A percentile compares a stretch with the other conserved stretches of the same genome.
phyloP scores from a whole-genome alignment of 2,888 invertebrate species.

The Sphaerophoria taeniata region DNA sequence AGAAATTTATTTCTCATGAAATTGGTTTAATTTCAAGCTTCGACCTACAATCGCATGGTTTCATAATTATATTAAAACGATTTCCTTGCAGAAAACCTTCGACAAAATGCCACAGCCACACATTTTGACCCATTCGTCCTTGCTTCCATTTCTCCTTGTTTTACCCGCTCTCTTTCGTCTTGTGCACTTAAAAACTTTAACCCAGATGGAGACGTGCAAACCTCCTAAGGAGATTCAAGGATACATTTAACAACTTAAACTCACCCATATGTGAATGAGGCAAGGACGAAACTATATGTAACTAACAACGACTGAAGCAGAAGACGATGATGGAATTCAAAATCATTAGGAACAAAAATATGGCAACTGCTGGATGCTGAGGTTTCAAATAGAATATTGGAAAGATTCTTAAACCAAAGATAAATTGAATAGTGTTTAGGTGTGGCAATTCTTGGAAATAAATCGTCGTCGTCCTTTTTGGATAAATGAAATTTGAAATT shows the following conservation, averaged over 20 bases:
- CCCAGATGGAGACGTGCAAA: conserved; percentile 16
- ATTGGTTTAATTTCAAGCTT: not conserved
- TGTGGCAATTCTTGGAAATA: conserved; percentile 59
- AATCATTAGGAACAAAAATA: not conserved
- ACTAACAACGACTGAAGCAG: not conserved
- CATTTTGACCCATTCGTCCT: conserved; percentile 35
- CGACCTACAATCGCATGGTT: conserved; percentile 3
- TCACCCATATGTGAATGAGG: conserved; percentile 43
- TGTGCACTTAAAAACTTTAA: conserved; percentile 19
- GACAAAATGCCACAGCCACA: conserved; percentile 41
- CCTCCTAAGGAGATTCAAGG: conserved; percentile 14
- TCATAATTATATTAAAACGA: conserved; percentile 52
- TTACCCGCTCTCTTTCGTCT: too few relatives aligned
- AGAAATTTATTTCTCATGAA: too few relatives aligned
- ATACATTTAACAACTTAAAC: conserved; percentile 26
- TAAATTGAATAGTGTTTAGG: conserved; percentile 64
- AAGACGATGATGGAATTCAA: conserved; percentile 1
- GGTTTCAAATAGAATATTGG: not conserved
- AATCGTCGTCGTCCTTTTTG: conserved; percentile 38
- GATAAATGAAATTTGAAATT: conserved; percentile 25
- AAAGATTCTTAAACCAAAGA: conserved; percentile 57
- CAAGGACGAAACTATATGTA: not conserved
- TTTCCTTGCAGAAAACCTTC: conserved; percentile 44
- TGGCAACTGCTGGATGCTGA: not conserved
- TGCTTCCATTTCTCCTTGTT: not conserved